Base-by-base conservation (phyloP, 2,888 invertebrate species). In the Nymphalis c-album region DNA sequence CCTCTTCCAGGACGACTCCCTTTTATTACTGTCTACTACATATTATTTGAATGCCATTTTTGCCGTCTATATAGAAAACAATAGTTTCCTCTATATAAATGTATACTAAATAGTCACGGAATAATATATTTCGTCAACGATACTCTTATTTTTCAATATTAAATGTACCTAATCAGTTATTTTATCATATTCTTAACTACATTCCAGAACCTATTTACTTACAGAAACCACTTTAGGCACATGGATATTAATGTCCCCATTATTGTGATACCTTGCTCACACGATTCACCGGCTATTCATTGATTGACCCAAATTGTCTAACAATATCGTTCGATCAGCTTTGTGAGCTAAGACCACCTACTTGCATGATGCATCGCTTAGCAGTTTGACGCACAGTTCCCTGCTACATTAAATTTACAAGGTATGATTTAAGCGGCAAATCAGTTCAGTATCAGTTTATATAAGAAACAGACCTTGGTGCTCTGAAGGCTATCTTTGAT, bases 221-320 rank as follows among this genome's bases (percentile, higher is more conserved):
- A 6, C 26, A 6, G 26, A 5, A 31, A 31, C 26, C 26, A 31
- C 26, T 31, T 31, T 40, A 40, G 40, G 31, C 7, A 45, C 31
- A 20, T 31, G 35, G 18, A 59, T 53, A 45, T 48, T n/a, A 65
- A 20, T 47, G 60, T 57, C 47, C 62, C 45, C 53, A 47, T 58
- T 70, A 64, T 61, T 65, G 61, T 64, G 64, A 73, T 62, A 70
- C 63, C 62, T 61, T 58, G 58, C 45, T 60, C 45, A 60, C 57
- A 64, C 60, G 57, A 60, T 57, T 62, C 58, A 68, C 79, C 78
- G 76, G 76, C 74, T 76, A 80, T 82, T 84, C 85, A 87, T 85
- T 84, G 86, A 86, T 86, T 87, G 89, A 85, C 87, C 89, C 80
- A 83, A 87, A 88, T 88, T 83, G 81, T 79, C 82, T 78, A 83